These are phyloP conservation scores for Peromyscus californicus DNA, from an alignment of 2,113 vertebrate genomes.

Conservation along the genomic window DNA sequence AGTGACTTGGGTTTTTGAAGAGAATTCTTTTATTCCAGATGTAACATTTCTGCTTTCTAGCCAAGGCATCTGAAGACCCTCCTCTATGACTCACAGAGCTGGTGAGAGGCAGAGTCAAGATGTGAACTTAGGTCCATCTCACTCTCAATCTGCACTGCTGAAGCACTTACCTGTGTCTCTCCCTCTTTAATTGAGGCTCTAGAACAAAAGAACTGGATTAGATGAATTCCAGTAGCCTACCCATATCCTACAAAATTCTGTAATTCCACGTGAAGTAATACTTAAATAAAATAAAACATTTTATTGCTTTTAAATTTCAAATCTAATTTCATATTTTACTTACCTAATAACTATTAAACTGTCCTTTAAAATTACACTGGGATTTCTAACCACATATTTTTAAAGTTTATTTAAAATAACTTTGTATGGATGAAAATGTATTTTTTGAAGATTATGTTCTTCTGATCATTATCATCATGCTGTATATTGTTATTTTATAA, in stretches of 20 bases:
- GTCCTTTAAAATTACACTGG: background rate
- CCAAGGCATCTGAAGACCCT: background rate
- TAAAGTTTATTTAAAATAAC: background rate
- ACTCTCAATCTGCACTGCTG: background rate
- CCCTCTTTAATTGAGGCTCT: background rate
- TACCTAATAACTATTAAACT: conserved; percentile 43
- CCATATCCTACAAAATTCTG: background rate
- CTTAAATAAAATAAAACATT: background rate
- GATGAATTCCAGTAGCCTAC: background rate
- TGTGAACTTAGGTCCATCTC: background rate
- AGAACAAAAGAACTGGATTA: background rate
- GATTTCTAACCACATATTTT: background rate
- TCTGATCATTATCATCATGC: background rate
- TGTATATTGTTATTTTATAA: background rate
- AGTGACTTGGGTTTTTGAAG: background rate
- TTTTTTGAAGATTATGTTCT: background rate
- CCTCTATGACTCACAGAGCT: background rate
- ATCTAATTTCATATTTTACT: background rate
- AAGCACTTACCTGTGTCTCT: background rate
- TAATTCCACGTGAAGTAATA: background rate
- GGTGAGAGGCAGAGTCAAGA: background rate
- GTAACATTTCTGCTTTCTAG: background rate
- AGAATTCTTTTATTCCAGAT: background rate
- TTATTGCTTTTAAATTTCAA: background rate
- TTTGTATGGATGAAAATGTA: background rate